Base-by-base conservation (phyloP, 2,113 vertebrate genomes). In the Laticauda colubrina region DNA sequence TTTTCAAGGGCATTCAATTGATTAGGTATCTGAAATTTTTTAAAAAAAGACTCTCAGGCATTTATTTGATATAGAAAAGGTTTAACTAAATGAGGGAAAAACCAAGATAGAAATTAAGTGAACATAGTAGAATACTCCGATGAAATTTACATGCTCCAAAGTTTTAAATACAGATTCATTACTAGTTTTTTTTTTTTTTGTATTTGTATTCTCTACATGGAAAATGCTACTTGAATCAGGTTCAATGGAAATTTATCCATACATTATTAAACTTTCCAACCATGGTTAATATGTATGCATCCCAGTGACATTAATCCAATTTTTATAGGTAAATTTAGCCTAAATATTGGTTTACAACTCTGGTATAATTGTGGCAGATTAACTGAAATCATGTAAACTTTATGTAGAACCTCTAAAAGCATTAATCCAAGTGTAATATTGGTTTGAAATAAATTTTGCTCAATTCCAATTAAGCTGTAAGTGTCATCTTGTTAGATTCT, bases 301-400 rank as follows among this genome's bases (percentile, higher is more conserved):
- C 24, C 34, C 94, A 95, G 29, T 94, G 56, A 85, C 92, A 53
- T 3, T 94, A 92, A 9, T 21, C 18, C 90, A 87, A 54, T 89
- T 75, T 94, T 23, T 64, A 64, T 57, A 39, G 92, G 93, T 53
- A 61, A 93, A 91, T 5, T 18, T 61, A 87, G 43, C 11, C 90
- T 24, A 59, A 93, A 95, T 93, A 85, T 43, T 95, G 93, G 93
- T 93, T 95, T 93, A 91, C 48, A 48, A 89, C 3, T 92, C 54
- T 93, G 88, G 4, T 89, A n/a, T 81, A 88, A 95, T 91, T 92
- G 90, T 95, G 94, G 54, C 87, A 59, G 48, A 93, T 95, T 0
- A 96, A 94, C 95, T 94, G 94, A 0, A 95, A 94, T 95, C 93
- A 93, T 86, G 91, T 0, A 4, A 29, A 56, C 11, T 59, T 59